phyloP scores from a whole-genome alignment of 30 jellyfish, hydroid and myxozoan genomes.

The Cassiopea xamachana region DNA sequence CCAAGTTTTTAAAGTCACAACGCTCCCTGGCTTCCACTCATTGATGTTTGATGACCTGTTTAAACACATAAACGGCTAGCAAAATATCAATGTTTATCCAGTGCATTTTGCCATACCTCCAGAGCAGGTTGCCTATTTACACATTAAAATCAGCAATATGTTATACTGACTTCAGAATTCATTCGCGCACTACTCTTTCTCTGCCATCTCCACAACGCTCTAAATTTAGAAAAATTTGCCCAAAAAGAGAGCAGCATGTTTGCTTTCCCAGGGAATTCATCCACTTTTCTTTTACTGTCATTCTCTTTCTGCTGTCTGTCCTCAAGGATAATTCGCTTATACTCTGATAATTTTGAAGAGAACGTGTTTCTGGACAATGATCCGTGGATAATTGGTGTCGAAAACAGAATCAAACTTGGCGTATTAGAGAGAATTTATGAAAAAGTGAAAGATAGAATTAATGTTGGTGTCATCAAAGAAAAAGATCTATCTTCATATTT shows the following conservation, averaged over 20 bases:
- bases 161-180: too few relatives aligned
- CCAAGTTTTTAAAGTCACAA: too few relatives aligned
- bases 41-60: too few relatives aligned
- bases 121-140: neutral
- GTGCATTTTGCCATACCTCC: neutral
- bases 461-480: slow-evolving; percentile 54
- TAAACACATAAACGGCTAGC: neutral
- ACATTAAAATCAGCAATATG: too few relatives aligned
- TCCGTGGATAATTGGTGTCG: slow-evolving; percentile 62
- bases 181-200: too few relatives aligned
- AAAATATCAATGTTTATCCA: neutral
- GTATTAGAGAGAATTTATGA: slow-evolving; percentile 25
- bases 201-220: neutral
- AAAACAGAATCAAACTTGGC: slow-evolving; percentile 13
- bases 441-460: slow-evolving; percentile 56
- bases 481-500: slow-evolving; percentile 1
- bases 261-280: neutral
- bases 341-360: slow-evolving; percentile 42
- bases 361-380: slow-evolving; percentile 25
- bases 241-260: neutral
- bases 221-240: neutral
- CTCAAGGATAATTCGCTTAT: slow-evolving; percentile 6
- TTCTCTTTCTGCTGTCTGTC: neutral
- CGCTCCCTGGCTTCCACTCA: too few relatives aligned
- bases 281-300: neutral